Percentiles rank a stretch among this genome's conserved stretches.
phyloP scores from a whole-genome alignment of 2,113 vertebrate species.

The Porphyrio hochstetteri region DNA sequence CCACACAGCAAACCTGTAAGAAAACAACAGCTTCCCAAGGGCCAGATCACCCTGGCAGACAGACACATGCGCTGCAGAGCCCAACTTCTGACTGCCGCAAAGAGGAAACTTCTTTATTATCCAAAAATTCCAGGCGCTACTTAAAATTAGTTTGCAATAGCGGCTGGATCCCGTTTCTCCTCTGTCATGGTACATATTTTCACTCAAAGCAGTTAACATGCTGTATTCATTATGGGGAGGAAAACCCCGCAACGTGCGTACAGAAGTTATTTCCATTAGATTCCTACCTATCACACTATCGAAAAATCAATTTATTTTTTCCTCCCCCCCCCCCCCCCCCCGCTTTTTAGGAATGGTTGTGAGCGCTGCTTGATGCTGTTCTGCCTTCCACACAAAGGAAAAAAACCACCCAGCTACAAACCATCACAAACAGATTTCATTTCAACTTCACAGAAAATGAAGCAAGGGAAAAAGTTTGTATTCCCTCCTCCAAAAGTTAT shows the following conservation, averaged over 20 bases:
- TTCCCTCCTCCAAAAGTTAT: neutral
- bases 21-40: neutral
- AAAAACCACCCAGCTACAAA: neutral
- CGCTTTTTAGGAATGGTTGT: neutral
- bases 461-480: neutral
- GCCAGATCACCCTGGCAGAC: neutral
- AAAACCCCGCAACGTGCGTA: neutral
- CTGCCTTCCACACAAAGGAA: neutral
- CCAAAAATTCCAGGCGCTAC: slow-evolving; percentile 4
- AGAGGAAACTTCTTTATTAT: neutral
- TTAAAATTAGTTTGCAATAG: slow-evolving; percentile 31
- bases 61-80: neutral
- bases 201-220: slow-evolving; percentile 32
- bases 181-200: slow-evolving; percentile 58
- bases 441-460: neutral
- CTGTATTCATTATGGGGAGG: slow-evolving; percentile 7
- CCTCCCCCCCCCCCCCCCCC: neutral
- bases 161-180: slow-evolving; percentile 61
- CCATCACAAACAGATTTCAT: neutral
- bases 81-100: neutral
- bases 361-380: neutral
- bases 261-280: slow-evolving; percentile 9
- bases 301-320: neutral
- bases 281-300: neutral
- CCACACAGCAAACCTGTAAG: neutral